Conservation (phyloP, 2,113 vertebrate species). For the Peromyscus californicus region DNA sequence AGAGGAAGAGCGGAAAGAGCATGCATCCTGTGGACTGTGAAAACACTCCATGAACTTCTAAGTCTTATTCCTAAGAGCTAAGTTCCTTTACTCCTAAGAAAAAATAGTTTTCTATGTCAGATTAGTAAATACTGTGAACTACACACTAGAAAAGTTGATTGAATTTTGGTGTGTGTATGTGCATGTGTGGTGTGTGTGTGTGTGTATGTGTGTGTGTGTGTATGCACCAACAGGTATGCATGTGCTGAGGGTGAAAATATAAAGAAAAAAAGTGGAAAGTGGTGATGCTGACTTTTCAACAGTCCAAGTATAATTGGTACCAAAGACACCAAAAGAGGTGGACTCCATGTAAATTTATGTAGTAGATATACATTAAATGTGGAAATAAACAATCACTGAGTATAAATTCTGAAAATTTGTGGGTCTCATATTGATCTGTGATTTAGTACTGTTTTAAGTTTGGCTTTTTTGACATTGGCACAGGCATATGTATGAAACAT, state of each 20-base stretch:
- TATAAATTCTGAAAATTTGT: neutral
- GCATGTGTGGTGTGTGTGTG: neutral
- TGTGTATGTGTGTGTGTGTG: neutral
- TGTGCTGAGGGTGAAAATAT: neutral
- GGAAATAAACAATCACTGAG: neutral
- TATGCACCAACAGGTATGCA: too few relatives aligned
- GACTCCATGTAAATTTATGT: neutral
- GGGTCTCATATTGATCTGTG: neutral
- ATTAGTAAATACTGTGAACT: conserved; percentile 40
- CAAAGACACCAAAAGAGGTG: neutral
- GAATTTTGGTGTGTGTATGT: neutral
- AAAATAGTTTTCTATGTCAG: neutral
- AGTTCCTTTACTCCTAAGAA: neutral
- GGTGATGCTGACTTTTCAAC: neutral
- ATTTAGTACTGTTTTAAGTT: neutral
- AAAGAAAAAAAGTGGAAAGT: neutral
- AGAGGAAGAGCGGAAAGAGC: neutral
- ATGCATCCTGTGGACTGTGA: neutral
- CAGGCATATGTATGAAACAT: neutral
- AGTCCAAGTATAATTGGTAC: neutral
- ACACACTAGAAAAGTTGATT: neutral
- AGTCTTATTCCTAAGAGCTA: neutral
- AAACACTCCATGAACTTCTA: neutral
- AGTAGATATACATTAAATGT: neutral
- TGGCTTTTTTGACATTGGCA: neutral